phyloP scores from a whole-genome alignment of 2,113 vertebrate genomes.

The Nanorana parkeri region DNA sequence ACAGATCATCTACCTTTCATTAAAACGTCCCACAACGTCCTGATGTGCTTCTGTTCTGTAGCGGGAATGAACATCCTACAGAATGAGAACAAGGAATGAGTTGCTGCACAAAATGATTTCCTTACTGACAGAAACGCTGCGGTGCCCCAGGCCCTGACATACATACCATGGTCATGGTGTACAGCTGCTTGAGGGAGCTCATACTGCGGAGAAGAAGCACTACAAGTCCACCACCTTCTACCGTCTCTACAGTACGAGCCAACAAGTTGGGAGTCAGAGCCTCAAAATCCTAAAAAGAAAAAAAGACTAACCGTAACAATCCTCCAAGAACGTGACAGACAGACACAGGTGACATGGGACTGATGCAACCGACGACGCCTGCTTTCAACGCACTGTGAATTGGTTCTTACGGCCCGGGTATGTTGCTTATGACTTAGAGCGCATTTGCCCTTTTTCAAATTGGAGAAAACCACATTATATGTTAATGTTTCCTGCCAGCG shows the following conservation, averaged over 20 bases:
- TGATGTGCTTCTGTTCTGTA: conserved; percentile 96
- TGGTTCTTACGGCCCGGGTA: too few relatives aligned
- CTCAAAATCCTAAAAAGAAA: conserved; percentile 88
- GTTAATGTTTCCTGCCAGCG: too few relatives aligned
- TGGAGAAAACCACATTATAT: too few relatives aligned
- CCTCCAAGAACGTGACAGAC: background rate
- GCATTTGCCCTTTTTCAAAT: too few relatives aligned
- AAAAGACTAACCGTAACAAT: background rate
- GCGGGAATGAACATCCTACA: conserved; percentile 93
- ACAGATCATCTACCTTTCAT: conserved; percentile 81
- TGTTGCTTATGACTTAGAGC: too few relatives aligned
- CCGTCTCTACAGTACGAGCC: conserved; percentile 93
- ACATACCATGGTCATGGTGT: conserved; percentile 94
- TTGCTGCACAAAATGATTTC: too few relatives aligned
- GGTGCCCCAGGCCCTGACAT: background rate
- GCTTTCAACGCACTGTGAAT: too few relatives aligned
- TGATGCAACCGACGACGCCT: background rate
- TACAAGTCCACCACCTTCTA: conserved; percentile 93
- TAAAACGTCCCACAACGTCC: conserved; percentile 94
- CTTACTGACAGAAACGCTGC: background rate
- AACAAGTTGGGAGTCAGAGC: conserved; percentile 93
- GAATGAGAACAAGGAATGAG: background rate
- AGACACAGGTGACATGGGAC: too few relatives aligned
- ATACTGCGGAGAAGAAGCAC: conserved; percentile 90
- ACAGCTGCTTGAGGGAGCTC: conserved; percentile 95